phyloP scores from a whole-genome alignment of 2,888 invertebrate genomes.

The Rapana venosa region DNA sequence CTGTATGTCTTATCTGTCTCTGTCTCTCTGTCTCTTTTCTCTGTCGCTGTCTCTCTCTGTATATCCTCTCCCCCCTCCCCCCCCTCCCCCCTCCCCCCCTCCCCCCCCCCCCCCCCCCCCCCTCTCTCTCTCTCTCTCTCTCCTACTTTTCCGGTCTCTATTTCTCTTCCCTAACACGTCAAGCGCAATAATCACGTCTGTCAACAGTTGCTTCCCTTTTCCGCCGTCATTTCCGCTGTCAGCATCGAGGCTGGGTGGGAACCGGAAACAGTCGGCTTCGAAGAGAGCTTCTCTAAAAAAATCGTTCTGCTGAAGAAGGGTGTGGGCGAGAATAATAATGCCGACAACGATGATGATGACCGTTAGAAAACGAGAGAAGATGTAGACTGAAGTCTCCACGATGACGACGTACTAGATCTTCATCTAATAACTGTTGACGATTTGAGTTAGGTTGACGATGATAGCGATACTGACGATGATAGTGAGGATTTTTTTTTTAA shows the following conservation, averaged over 20 bases:
- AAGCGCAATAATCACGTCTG: background rate
- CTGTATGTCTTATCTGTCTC: no score
- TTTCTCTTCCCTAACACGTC: background rate
- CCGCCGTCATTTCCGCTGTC: slow-evolving; percentile 1
- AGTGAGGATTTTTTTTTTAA: background rate
- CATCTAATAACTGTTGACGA: no score
- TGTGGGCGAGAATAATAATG: background rate
- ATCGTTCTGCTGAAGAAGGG: background rate
- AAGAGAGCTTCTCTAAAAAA: background rate
- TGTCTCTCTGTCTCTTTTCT: no score
- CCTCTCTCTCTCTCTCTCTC: background rate
- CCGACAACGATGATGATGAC: background rate
- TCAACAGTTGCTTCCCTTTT: slow-evolving; percentile 20
- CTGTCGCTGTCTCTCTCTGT: no score
- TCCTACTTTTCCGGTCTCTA: background rate
- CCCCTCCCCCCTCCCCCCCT: no score
- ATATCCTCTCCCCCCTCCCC: no score
- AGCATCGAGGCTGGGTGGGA: background rate
- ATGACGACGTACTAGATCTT: no score
- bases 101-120: no score
- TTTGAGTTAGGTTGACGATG: no score
- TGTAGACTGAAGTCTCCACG: no score
- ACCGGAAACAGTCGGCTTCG: background rate
- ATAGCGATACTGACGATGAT: background rate
- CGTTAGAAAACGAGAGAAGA: no score